Base-by-base conservation (phyloP, 2,113 vertebrate genomes). In the Cheirogaleus medius region DNA sequence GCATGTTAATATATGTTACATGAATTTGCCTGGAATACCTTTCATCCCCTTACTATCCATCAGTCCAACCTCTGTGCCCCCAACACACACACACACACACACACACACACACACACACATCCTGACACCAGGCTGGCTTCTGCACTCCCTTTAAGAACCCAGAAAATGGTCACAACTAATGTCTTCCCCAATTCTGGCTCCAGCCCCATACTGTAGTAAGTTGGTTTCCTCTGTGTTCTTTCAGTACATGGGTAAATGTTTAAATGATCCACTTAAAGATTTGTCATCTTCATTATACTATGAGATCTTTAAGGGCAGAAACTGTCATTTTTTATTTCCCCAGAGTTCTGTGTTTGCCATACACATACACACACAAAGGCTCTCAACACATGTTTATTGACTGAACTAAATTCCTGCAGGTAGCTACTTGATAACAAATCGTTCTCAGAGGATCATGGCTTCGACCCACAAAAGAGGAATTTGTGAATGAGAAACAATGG, bases 251-350 rank as follows among this genome's bases (percentile, higher is more conserved):
- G 4, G 12, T 44, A 74, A n/a, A 63, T 54, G 27, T 37, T 69
- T 32, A 89, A 52, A 68, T 39, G 44, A 76, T 29, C 52, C 44
- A 27, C 42, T 44, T 74, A 44, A 73, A 84, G 2, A 6, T 56
- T 49, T 87, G 21, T 49, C 11, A 34, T 64, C 6, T 20, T 92
- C n/a, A 34, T 73, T 52, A 56, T 66, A 34, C 5, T 54, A 9
- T 63, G 29, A 91, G 29, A 3, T 91, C 47, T 85, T 74, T 37
- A 49, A 85, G 42, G 2, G 6, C 18, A 52, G 8, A 20, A 84
- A 52, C 34, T 52, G 8, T 77, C 42, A 64, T 42, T 90, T 52
- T 83, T 90, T 71, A 56, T 84, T 80, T 91, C 29, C n/a, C 39
- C 4, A 66, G 18, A 77, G 3, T 18, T 93, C 56, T 95, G 12